Percentiles rank a stretch among this genome's conserved stretches.
These are phyloP conservation scores for Brachypalpus laphriformis DNA, from an alignment of 2,888 invertebrate genomes.

Conservation along the genomic window DNA sequence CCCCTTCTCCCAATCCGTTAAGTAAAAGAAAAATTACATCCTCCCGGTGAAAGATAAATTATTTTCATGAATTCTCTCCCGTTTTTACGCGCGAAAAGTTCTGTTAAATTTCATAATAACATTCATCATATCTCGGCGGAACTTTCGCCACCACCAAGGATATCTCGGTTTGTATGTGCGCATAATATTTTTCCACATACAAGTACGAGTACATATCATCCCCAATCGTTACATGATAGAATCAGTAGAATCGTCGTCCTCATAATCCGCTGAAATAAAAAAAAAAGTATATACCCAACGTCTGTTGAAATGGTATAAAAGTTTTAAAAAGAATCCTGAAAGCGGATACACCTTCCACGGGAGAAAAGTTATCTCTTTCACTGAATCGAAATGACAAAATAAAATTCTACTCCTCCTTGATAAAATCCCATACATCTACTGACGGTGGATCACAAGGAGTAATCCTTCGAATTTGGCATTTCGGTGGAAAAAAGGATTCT, in stretches of 20 bases:
- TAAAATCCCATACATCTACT: neutral
- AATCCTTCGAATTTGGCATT: neutral
- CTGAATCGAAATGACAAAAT: conserved; percentile 1
- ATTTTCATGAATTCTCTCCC: conserved; percentile 32
- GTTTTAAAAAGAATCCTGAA: conserved; percentile 16
- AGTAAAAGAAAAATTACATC: conserved; percentile 4
- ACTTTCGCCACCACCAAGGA: conserved; percentile 6
- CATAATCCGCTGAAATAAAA: conserved; percentile 22
- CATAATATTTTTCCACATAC: no score
- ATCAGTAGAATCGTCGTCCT: neutral
- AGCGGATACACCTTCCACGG: conserved; percentile 25
- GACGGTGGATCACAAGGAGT: neutral
- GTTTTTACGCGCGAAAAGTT: conserved; percentile 31
- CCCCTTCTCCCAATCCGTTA: neutral
- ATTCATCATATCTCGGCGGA: conserved; percentile 34
- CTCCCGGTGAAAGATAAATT: conserved; percentile 19
- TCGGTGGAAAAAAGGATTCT: neutral
- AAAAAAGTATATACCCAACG: neutral
- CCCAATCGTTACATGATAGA: neutral
- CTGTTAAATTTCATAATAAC: conserved; percentile 40
- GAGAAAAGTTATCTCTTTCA: neutral
- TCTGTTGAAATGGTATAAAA: conserved; percentile 1
- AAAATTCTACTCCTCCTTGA: neutral
- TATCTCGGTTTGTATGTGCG: no score
- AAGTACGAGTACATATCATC: neutral